Conservation (phyloP, 2,888 invertebrate species). For the Drosophila ustulata region DNA sequence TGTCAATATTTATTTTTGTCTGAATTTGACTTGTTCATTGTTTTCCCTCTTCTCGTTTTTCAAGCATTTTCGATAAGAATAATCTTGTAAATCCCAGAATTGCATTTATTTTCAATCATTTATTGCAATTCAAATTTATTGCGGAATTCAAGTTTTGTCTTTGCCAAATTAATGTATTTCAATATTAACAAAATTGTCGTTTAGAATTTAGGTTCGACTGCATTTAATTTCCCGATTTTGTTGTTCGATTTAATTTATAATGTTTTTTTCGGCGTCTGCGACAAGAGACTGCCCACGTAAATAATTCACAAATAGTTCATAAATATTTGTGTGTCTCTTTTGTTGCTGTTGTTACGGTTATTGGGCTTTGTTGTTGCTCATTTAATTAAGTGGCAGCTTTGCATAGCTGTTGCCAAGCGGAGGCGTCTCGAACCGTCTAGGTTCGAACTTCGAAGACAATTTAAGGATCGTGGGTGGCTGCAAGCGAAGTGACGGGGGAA, state of each 20-base stretch:
- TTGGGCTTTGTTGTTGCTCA: constrained; percentile 6
- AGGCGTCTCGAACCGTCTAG: constrained; percentile 30
- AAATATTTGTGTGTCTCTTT: constrained; percentile 54
- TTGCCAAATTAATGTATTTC: too few relatives aligned
- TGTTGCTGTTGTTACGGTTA: constrained; percentile 13
- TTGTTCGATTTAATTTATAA: background rate
- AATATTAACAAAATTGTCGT: too few relatives aligned
- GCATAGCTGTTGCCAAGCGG: constrained; percentile 2
- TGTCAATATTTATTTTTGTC: too few relatives aligned
- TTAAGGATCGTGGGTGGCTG: constrained; percentile 65
- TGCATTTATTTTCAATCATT: too few relatives aligned
- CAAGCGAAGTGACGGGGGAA: background rate
- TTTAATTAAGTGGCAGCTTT: constrained; percentile 50
- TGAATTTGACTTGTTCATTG: too few relatives aligned
- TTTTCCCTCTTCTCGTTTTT: too few relatives aligned
- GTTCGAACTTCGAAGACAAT: constrained; percentile 21
- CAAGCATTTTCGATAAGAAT: too few relatives aligned
- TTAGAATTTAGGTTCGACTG: background rate
- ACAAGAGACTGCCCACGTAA: constrained; percentile 43
- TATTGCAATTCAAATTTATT: too few relatives aligned
- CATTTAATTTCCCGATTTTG: background rate
- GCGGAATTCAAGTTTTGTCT: too few relatives aligned
- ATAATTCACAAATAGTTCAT: constrained; percentile 39
- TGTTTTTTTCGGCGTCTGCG: constrained; percentile 6
- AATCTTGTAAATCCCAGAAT: too few relatives aligned